A percentile compares a stretch with the other conserved stretches of the same genome.
These are phyloP conservation scores for Austrofundulus limnaeus DNA, from an alignment of 2,113 vertebrate species.

Conservation along the genomic window DNA sequence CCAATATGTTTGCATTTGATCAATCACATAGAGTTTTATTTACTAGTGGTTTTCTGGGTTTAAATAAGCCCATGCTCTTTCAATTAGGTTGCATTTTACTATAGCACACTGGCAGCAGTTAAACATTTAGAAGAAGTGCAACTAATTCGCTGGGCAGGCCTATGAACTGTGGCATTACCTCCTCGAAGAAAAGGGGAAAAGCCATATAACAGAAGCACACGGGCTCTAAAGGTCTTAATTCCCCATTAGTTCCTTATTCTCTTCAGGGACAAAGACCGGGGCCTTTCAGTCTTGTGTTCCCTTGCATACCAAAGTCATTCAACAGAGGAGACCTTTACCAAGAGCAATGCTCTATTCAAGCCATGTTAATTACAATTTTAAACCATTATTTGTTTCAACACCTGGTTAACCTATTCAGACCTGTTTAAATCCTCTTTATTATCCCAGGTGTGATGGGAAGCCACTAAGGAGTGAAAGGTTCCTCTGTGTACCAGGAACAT, in stretches of 20 bases:
- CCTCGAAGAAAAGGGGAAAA: conserved; percentile 68
- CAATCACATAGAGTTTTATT: conserved; percentile 16
- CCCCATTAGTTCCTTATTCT: conserved; percentile 80
- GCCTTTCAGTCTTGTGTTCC: conserved; percentile 75
- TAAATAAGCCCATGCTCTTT: conserved; percentile 39
- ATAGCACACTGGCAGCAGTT: conserved; percentile 46
- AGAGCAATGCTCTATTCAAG: conserved; percentile 81
- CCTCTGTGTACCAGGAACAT: conserved; percentile 90
- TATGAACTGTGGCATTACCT: conserved; percentile 74
- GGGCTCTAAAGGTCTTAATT: conserved; percentile 79
- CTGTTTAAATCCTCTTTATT: conserved; percentile 86
- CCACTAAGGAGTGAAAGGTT: conserved; percentile 85
- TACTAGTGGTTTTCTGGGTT: conserved; percentile 22
- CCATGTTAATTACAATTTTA: conserved; percentile 85
- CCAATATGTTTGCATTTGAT: conserved; percentile 21
- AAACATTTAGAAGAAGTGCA: conserved; percentile 65
- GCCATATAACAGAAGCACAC: conserved; percentile 71
- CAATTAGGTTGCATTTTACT: conserved; percentile 55
- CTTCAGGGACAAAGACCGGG: conserved; percentile 66
- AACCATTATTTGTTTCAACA: conserved; percentile 87
- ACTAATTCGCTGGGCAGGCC: conserved; percentile 69
- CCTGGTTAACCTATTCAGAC: conserved; percentile 86
- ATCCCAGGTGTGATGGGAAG: conserved; percentile 94
- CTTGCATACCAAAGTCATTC: conserved; percentile 82
- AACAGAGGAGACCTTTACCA: conserved; percentile 80